Evolutionary conservation across 2,797 vertebrate genomes (phyloP), one percentile per base, ranked within the genome.

Genomic region (Semotilus atromaculatus): DNA sequence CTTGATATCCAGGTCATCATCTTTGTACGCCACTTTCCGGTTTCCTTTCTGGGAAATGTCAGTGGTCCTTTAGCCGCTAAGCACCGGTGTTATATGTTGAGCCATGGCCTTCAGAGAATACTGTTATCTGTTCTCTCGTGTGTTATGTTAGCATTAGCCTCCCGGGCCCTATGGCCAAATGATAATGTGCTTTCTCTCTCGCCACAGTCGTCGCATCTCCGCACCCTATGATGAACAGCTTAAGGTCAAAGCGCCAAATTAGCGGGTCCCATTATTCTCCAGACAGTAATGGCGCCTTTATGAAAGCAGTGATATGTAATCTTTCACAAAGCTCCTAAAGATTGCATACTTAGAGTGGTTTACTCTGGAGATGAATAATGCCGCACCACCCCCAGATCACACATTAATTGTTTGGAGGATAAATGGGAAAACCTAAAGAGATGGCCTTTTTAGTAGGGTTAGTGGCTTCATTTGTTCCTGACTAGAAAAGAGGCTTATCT

Each of bases 231-330:
- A 95, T 92, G 93, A 94, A 93, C 93, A 92, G 94, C 93, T 94
- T 93, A 91, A 92, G 93, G 93, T 95, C 93, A 93, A 91, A 92
- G 91, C 86, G 93, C 91, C 92, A 93, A 93, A 94, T 94, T 94
- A 93, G 91, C 89, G 86, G 85, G 89, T 93, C 88, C 89, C 93
- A 93, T 94, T 95, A 93, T 91, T 94, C 92, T 91, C 90, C 84
- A 92, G 92, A 93, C 93, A 93, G 91, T 94, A 95, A 94, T 94
- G 93, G 92, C 89, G 87, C 93, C 92, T 93, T 93, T 92, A 93
- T 93, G 91, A 94, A 94, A 93, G 83, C 90, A 93, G 89, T 83
- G 90, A 92, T 85, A 91, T 92, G 92, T 91, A 93, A 93, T 94
- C 90, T 92, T 88, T 91, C 87, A 89, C 80, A 93, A 93, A 93